Conservation (phyloP, 2,888 invertebrate species). For the Eremobia ochroleuca region DNA sequence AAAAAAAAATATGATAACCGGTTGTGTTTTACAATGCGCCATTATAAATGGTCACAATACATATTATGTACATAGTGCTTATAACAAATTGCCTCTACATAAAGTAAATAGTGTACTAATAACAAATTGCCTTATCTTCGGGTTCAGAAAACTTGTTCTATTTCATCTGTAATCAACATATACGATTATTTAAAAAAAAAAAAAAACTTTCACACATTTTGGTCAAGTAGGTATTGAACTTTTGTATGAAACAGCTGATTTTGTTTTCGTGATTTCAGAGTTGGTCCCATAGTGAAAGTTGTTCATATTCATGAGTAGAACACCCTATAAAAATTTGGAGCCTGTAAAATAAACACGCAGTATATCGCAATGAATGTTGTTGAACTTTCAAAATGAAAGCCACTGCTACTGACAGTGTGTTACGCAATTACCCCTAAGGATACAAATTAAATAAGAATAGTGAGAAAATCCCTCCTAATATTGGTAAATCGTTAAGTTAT, state of each 20-base stretch:
- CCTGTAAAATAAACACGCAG: too few species aligned
- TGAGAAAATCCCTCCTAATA: slow-evolving; percentile 7
- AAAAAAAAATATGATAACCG: not conserved
- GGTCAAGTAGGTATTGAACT: too few species aligned
- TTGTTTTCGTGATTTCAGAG: too few species aligned
- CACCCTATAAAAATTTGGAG: too few species aligned
- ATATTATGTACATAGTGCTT: not conserved
- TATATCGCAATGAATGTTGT: too few species aligned
- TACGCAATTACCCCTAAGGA: not conserved
- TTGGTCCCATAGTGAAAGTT: too few species aligned
- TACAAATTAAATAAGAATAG: slow-evolving; percentile 1
- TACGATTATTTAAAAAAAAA: not conserved
- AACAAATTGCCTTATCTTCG: slow-evolving; percentile 16
- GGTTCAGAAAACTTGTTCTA: not conserved
- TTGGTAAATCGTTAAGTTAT: slow-evolving; percentile 23
- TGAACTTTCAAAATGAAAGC: too few species aligned
- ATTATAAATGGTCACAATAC: slow-evolving; percentile 6
- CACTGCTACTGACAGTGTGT: too few species aligned
- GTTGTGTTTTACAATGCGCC: slow-evolving; percentile 15
- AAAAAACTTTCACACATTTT: too few species aligned
- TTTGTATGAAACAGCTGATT: too few species aligned
- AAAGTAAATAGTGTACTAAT: not conserved
- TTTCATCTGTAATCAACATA: not conserved
- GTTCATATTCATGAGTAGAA: too few species aligned
- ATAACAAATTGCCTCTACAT: not conserved